Evolutionary conservation across 2,113 vertebrate genomes (phyloP).

Genomic region (Axis porcinus): DNA sequence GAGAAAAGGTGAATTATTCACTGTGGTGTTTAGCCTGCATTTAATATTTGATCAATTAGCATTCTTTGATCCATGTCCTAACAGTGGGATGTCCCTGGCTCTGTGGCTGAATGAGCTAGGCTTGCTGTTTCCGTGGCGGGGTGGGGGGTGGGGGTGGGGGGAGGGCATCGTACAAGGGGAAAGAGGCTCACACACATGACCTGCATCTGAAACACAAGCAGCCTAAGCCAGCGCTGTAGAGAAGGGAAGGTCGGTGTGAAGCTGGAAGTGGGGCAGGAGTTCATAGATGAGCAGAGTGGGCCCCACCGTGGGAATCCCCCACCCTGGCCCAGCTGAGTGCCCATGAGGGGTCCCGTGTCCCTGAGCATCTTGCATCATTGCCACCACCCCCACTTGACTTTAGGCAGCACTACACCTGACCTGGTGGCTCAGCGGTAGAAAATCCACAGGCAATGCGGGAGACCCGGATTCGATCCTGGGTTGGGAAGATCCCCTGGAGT

Average conservation of each 20-base stretch:
- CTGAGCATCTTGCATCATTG: not conserved
- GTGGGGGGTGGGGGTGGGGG: rapidly evolving
- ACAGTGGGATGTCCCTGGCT: not conserved
- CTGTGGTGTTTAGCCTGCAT: not conserved
- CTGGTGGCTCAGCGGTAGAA: not conserved
- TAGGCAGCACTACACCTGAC: not conserved
- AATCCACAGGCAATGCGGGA: not conserved
- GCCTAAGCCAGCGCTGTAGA: not conserved
- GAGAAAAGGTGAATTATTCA: conserved; percentile 52
- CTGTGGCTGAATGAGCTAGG: not conserved
- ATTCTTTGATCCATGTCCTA: conserved; percentile 47
- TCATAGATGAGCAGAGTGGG: not conserved
- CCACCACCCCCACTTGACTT: not conserved
- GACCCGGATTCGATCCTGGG: rapidly evolving
- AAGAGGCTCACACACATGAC: not conserved
- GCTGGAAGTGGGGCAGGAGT: too few relatives aligned
- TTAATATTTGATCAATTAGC: conserved; percentile 65
- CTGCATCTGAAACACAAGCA: not conserved
- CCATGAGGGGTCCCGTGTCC: rapidly evolving
- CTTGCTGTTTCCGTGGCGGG: not conserved
- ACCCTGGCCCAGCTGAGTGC: not conserved
- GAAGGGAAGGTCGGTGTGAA: rapidly evolving
- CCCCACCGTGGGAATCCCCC: not conserved
- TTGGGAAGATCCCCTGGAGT: not conserved
- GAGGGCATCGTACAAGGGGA: not conserved